These are phyloP conservation scores for Aptenodytes patagonicus DNA, from an alignment of 2,113 vertebrate species.

Conservation along the genomic window DNA sequence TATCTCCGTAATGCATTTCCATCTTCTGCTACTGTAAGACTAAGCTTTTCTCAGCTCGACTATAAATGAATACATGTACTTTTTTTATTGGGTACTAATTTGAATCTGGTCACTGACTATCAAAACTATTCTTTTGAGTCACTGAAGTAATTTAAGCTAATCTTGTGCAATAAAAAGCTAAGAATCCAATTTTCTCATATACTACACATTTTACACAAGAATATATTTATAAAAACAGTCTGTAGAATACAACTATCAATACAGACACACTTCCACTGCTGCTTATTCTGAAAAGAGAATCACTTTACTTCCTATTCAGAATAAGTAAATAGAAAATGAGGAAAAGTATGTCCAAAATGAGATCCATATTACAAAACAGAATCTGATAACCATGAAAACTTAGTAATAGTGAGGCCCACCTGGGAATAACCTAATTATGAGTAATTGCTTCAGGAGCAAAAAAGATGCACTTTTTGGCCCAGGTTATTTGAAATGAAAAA, in stretches of 20 bases:
- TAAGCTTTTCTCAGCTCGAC: slow-evolving; percentile 34
- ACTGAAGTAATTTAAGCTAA: slow-evolving; percentile 1
- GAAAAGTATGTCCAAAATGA: neutral
- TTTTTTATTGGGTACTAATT: slow-evolving; percentile 33
- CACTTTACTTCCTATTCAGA: neutral
- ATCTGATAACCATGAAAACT: neutral
- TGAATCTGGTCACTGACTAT: slow-evolving; percentile 25
- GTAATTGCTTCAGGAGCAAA: neutral
- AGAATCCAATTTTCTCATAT: slow-evolving; percentile 16
- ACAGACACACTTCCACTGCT: neutral
- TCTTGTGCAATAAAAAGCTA: slow-evolving; percentile 11
- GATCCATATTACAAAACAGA: neutral
- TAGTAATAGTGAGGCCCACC: neutral
- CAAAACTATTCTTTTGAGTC: slow-evolving; percentile 13
- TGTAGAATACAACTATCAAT: neutral
- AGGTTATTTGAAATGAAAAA: neutral
- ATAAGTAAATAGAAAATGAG: neutral
- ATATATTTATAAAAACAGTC: neutral
- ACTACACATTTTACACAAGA: neutral
- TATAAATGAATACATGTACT: slow-evolving; percentile 26
- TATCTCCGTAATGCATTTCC: slow-evolving; percentile 48
- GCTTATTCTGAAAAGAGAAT: neutral
- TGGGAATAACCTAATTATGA: neutral
- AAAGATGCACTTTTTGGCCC: neutral
- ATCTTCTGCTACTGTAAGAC: slow-evolving; percentile 25